A percentile compares a stretch with the other conserved stretches of the same genome.
Evolutionary conservation across 1,140 invertebrate genomes (phyloP).

Genomic region (Drosophila triauraria): DNA sequence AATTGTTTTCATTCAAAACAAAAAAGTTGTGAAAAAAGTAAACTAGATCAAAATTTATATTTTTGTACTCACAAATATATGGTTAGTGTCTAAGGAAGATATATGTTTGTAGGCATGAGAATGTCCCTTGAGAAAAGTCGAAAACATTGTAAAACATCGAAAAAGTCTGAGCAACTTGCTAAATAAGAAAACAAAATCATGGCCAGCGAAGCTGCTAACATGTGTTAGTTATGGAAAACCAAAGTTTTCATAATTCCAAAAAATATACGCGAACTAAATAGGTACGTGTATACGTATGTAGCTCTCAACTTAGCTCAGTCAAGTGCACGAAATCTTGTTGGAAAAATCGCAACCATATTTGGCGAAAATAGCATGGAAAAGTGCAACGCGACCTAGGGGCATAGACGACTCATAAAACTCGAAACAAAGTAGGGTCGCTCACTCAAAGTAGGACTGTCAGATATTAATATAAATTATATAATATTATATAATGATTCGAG

Average conservation of each 20-base stretch:
- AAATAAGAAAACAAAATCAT: conserved; percentile 74
- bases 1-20: conserved; percentile 69
- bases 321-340: conserved; percentile 71
- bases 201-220: conserved; percentile 48
- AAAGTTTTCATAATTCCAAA: conserved; percentile 76
- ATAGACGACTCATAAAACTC: conserved; percentile 24
- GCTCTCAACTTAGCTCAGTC: conserved; percentile 28
- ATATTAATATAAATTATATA: too few species aligned
- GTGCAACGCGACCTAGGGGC: conserved; percentile 10
- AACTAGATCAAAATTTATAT: conserved; percentile 27
- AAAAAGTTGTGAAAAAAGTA: conserved; percentile 26
- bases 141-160: conserved; percentile 39
- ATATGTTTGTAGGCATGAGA: conserved; percentile 12
- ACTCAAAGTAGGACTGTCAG: neutral
- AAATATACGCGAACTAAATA: conserved; percentile 47
- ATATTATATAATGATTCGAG: too few species aligned
- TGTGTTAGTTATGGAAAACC: conserved; percentile 50
- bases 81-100: neutral
- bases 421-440: neutral
- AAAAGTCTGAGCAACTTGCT: conserved; percentile 56
- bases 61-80: conserved; percentile 12
- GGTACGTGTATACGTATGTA: conserved; percentile 20
- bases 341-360: conserved; percentile 76
- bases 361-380: conserved; percentile 64
- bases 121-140: conserved; percentile 42